Percentiles rank a stretch among this genome's conserved stretches.
Conservation (phyloP, 2,797 vertebrate species). For the Lemur catta region DNA sequence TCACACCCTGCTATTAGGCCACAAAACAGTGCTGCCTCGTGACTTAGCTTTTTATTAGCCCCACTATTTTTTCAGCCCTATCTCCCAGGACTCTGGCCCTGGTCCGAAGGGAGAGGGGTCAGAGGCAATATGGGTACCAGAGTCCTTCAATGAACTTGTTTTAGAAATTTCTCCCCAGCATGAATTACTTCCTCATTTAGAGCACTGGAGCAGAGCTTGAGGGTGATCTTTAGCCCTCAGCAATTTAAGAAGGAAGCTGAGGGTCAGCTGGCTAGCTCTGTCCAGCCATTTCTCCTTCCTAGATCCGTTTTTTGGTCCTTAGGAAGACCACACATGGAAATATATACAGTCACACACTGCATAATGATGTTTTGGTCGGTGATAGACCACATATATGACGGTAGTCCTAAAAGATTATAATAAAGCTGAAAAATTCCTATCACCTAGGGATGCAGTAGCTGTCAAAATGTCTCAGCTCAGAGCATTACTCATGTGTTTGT, state of each 20-base stretch:
- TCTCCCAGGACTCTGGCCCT: slow-evolving; percentile 51
- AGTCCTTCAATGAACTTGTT: slow-evolving; percentile 29
- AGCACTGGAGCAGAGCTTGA: background rate
- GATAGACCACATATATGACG: background rate
- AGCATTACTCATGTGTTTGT: background rate
- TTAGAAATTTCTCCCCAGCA: slow-evolving; percentile 10
- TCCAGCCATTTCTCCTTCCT: background rate
- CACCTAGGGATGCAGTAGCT: background rate
- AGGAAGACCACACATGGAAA: background rate
- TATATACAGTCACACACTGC: background rate
- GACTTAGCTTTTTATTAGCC: slow-evolving; percentile 57
- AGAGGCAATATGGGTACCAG: background rate
- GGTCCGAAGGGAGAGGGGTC: background rate
- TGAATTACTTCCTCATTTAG: slow-evolving; percentile 37
- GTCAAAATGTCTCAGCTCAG: background rate
- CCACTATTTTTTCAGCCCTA: slow-evolving; percentile 47
- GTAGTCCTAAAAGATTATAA: background rate
- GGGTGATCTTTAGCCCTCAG: background rate
- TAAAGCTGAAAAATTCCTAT: background rate
- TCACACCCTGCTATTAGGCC: slow-evolving; percentile 53
- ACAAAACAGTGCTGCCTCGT: slow-evolving; percentile 50
- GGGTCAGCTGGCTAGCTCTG: background rate
- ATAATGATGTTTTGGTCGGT: background rate
- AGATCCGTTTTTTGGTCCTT: background rate
- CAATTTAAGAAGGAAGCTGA: background rate